Conservation (phyloP, 35 echinoderm and acorn worm species). For the Hemicentrotus pulcherrimus region DNA sequence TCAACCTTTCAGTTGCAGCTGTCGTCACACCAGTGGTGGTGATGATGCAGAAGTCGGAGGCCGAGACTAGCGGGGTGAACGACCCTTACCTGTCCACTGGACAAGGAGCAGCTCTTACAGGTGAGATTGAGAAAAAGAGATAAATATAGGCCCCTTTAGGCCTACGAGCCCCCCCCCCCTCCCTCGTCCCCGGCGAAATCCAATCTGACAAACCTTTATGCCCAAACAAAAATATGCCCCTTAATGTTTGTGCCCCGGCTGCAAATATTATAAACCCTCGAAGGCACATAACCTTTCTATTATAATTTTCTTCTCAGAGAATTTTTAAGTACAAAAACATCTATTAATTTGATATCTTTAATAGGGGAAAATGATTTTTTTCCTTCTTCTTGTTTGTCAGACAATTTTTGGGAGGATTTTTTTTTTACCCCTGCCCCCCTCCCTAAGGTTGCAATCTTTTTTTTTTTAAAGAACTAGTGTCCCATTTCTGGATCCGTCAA, state of each 20-base stretch:
- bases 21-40: neutral
- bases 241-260: neutral
- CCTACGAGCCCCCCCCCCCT: no score
- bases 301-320: neutral
- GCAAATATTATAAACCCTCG: neutral
- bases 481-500: neutral
- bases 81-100: neutral
- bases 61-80: neutral
- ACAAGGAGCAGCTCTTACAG: neutral
- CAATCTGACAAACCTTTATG: neutral
- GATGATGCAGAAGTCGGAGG: neutral
- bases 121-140: neutral
- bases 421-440: no score
- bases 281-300: neutral
- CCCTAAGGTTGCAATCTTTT: no score
- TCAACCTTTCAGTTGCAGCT: neutral
- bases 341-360: neutral
- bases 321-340: neutral
- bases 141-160: neutral
- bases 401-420: no score
- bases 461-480: neutral
- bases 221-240: no score
- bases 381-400: no score
- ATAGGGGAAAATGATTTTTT: no score
- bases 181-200: neutral